A percentile compares a stretch with the other conserved stretches of the same genome.
phyloP scores from a whole-genome alignment of 1,140 invertebrate species.

The Bilobella aurantiaca region DNA sequence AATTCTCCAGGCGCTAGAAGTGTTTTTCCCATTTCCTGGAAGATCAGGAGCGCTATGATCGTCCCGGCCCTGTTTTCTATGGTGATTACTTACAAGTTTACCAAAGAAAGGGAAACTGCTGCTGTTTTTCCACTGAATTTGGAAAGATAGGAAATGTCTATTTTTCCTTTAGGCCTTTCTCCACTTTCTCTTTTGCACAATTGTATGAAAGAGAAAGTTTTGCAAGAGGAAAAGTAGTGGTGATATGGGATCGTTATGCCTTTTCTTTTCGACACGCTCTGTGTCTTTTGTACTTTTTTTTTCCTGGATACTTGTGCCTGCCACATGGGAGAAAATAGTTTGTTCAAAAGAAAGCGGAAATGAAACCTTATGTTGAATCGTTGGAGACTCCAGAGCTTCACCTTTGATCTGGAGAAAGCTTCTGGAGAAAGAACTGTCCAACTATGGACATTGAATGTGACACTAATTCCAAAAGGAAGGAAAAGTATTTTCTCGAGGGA shows the following conservation, averaged over 20 bases:
- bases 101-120: not conserved
- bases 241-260: slow-evolving; percentile 4
- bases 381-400: not conserved
- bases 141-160: not conserved
- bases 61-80: no score
- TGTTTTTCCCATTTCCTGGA: no score
- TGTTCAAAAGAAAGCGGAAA: not conserved
- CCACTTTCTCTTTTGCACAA: not conserved
- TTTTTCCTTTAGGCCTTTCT: not conserved
- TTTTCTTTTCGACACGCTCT: not conserved
- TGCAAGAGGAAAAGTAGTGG: no score
- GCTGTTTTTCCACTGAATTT: no score
- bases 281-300: not conserved
- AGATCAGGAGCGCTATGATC: no score
- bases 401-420: not conserved
- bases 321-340: not conserved
- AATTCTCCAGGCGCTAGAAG: no score
- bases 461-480: not conserved
- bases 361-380: not conserved
- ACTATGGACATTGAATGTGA: slow-evolving; percentile 1
- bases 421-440: not conserved
- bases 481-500: not conserved
- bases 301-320: not conserved
- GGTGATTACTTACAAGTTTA: not conserved
- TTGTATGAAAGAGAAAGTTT: slow-evolving; percentile 1